These are phyloP conservation scores for Elaeidobius kamerunicus DNA, from an alignment of 2,888 invertebrate genomes.

Conservation along the genomic window DNA sequence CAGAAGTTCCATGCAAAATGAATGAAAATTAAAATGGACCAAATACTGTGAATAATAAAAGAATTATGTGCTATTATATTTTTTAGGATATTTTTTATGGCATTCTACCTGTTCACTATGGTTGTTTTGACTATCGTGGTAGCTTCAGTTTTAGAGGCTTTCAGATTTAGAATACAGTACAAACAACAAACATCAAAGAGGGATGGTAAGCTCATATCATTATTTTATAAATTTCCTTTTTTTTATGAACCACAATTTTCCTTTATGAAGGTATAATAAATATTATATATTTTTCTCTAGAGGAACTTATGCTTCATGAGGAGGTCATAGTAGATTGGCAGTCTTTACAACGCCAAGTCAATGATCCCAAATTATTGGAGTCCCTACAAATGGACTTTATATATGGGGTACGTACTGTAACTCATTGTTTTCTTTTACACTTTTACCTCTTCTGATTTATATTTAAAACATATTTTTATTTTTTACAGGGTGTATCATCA, in stretches of 20 bases:
- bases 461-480: conserved; percentile 2
- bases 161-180: conserved; percentile 84
- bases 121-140: conserved; percentile 88
- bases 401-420: conserved; percentile 51
- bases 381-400: conserved; percentile 51
- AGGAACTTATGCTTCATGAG: conserved; percentile 73
- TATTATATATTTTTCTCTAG: conserved; percentile 52
- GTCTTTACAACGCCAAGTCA: conserved; percentile 58
- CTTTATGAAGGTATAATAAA: too few relatives aligned
- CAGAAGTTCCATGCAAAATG: too few relatives aligned
- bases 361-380: conserved; percentile 54
- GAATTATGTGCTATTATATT: conserved; percentile 29
- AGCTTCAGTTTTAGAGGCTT: conserved; percentile 84
- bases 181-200: conserved; percentile 75
- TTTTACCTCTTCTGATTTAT: too few relatives aligned
- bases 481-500: conserved; percentile 55
- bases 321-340: conserved; percentile 71
- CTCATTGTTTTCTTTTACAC: background rate
- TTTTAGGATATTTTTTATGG: conserved; percentile 76
- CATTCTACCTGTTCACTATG: conserved; percentile 86
- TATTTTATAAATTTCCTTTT: too few relatives aligned
- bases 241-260: too few relatives aligned
- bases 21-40: too few relatives aligned
- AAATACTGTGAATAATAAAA: background rate
- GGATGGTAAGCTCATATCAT: conserved; percentile 69